Conservation (phyloP, 64 coral and sea anemone genomes). For the Montipora foliosa region DNA sequence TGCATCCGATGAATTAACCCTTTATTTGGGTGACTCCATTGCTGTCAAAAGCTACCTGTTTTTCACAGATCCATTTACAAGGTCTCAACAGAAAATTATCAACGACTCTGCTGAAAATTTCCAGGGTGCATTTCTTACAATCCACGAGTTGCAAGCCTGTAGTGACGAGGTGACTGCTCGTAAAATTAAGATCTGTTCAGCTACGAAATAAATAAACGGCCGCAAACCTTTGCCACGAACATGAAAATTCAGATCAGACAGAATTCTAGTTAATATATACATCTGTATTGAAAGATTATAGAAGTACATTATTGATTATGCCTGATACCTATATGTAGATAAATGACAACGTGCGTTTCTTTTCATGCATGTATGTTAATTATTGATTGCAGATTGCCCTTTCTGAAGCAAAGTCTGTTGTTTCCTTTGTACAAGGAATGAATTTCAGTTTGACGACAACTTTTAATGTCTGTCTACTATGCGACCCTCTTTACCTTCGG, state of each 20-base stretch:
- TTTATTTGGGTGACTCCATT: neutral
- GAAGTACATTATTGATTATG: neutral
- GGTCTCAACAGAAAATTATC: neutral
- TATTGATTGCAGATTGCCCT: neutral
- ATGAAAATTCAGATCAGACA: neutral
- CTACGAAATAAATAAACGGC: no score
- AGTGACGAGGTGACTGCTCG: neutral
- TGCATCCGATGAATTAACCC: neutral
- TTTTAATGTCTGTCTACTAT: slow-evolving; percentile 1
- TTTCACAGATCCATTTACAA: neutral
- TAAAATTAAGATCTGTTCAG: neutral
- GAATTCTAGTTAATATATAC: neutral
- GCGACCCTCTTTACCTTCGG: neutral
- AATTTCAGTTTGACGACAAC: neutral
- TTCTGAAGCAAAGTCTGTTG: neutral
- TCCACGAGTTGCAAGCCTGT: neutral
- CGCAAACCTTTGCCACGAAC: no score
- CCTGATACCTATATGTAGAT: neutral
- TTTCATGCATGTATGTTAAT: neutral
- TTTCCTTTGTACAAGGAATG: neutral
- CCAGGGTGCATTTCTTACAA: neutral
- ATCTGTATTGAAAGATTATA: no score
- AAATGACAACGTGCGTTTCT: neutral
- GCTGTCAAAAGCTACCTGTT: neutral
- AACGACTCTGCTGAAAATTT: neutral